phyloP scores from a whole-genome alignment of 2,888 invertebrate genomes.

The Noctua fimbriata region DNA sequence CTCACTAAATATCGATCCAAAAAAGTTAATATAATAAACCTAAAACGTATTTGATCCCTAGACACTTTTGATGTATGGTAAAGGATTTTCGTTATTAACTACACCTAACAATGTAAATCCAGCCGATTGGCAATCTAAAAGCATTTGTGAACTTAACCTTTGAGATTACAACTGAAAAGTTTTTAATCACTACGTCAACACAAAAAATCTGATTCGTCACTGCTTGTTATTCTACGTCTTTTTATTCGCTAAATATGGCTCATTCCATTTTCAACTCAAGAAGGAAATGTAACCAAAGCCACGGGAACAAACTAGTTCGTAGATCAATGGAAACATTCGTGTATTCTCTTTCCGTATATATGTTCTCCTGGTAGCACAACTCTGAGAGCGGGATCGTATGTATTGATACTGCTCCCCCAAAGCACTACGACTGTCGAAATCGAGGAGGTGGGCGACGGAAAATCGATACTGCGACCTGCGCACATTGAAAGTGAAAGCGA shows the following conservation, averaged over 20 bases:
- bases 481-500: slow-evolving; percentile 39
- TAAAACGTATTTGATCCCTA: too few relatives aligned
- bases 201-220: background rate
- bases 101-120: too few relatives aligned
- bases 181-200: background rate
- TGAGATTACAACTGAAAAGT: too few relatives aligned
- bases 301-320: slow-evolving; percentile 4
- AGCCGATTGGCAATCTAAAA: too few relatives aligned
- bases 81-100: too few relatives aligned
- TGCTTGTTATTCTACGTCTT: background rate
- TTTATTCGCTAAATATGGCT: background rate
- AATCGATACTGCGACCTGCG: slow-evolving; percentile 47
- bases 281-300: background rate
- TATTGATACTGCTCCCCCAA: slow-evolving; percentile 1
- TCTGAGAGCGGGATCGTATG: background rate
- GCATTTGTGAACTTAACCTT: too few relatives aligned
- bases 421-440: background rate
- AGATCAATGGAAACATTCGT: slow-evolving; percentile 42
- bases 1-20: too few relatives aligned
- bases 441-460: slow-evolving; percentile 14
- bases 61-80: too few relatives aligned
- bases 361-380: slow-evolving; percentile 15
- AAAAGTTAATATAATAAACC: too few relatives aligned
- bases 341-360: too few relatives aligned
- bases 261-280: background rate